phyloP scores from a whole-genome alignment of 2,797 vertebrate species.

The Pteronotus mesoamericanus region DNA sequence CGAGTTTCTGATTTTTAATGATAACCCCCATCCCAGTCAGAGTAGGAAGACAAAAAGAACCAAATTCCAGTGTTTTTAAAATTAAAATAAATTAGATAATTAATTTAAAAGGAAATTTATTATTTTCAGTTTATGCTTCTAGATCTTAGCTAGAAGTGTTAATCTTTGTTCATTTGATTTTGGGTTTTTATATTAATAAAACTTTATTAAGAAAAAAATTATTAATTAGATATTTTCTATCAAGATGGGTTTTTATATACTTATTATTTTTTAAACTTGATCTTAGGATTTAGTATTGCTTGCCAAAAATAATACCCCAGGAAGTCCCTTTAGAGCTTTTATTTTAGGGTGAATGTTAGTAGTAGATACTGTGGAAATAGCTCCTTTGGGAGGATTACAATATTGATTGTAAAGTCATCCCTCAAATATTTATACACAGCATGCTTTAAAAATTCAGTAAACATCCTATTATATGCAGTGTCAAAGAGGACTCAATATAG shows the following conservation, averaged over 20 bases:
- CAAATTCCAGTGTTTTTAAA: constrained; percentile 31
- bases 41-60: background rate
- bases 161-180: constrained; percentile 31
- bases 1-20: constrained; percentile 19
- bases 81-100: background rate
- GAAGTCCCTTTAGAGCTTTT: background rate
- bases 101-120: constrained; percentile 40
- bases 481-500: background rate
- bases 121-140: constrained; percentile 26
- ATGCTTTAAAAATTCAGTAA: constrained; percentile 48
- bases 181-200: no score
- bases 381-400: constrained; percentile 50
- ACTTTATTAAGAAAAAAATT: no score
- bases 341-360: background rate
- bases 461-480: background rate
- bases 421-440: background rate
- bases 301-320: constrained; percentile 22
- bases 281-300: constrained; percentile 1
- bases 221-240: constrained; percentile 9
- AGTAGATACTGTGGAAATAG: background rate
- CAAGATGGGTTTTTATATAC: background rate
- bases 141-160: constrained; percentile 15
- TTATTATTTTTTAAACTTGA: constrained; percentile 24
- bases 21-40: background rate
- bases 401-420: constrained; percentile 39